Evolutionary conservation across 1,140 invertebrate species (phyloP).

Genomic region (Sitobion miscanthi): DNA sequence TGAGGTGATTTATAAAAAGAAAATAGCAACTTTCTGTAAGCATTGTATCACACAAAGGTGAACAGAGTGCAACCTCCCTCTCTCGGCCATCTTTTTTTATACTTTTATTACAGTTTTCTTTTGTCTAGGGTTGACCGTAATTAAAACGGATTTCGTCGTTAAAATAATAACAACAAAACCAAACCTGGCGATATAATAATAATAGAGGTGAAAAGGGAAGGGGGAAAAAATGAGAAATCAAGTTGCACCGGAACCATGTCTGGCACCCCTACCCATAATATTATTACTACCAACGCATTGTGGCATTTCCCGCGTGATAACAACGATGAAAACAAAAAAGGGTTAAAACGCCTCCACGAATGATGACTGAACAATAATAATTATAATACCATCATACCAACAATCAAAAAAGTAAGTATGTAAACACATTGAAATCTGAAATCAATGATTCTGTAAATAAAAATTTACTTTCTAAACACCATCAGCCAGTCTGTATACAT

Average conservation of each 20-base stretch:
- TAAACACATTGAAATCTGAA: not conserved
- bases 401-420: not conserved
- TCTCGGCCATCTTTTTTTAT: slow-evolving; percentile 25
- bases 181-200: slow-evolving; percentile 47
- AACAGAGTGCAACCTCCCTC: not conserved
- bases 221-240: slow-evolving; percentile 45
- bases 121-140: slow-evolving; percentile 42
- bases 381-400: not conserved
- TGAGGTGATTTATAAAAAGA: slow-evolving; percentile 33
- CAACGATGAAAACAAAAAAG: slow-evolving; percentile 38
- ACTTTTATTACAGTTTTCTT: slow-evolving; percentile 46
- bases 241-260: slow-evolving; percentile 37
- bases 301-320: slow-evolving; percentile 35
- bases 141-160: slow-evolving; percentile 51
- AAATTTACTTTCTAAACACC: not conserved
- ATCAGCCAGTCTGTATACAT: not conserved
- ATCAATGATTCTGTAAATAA: not conserved
- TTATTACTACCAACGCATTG: slow-evolving; percentile 44
- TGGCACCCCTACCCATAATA: not conserved
- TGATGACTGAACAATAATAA: slow-evolving; percentile 42
- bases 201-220: slow-evolving; percentile 38
- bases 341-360: slow-evolving; percentile 13
- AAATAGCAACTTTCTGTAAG: slow-evolving; percentile 37
- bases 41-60: slow-evolving; percentile 41
- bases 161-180: slow-evolving; percentile 51